Base-by-base conservation (phyloP, 1,140 invertebrate genomes). In the Calliphora vicina region DNA sequence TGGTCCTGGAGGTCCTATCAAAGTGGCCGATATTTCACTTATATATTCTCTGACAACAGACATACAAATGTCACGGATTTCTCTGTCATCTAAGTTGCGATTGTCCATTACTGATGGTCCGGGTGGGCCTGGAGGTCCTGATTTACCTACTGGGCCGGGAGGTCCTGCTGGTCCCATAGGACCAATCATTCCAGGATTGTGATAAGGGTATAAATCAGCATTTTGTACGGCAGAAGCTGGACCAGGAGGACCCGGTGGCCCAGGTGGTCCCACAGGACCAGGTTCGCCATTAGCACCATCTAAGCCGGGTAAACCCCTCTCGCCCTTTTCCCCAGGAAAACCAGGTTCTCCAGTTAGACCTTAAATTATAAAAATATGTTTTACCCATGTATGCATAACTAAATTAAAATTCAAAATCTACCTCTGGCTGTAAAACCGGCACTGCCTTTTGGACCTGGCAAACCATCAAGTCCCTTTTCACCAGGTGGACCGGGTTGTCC, bases 91-190 rank as follows among this genome's bases (percentile, higher is more conserved):
- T 25, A 85, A 25, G 45, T 74, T 81, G 20, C 29, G 26, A n/a
- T 12, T 17, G 1, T 50, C 12, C 17, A 93, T 92, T 85, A 29
- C 17, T 13, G 2, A 9, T 78, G 20, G 35, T n/a, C 74, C 74
- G 10, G 74, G 74, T 12, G 42, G 26, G n/a, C 95, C 95, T 3
- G 93, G 91, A 84, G 94, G 94, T 9, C 95, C 95, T 73, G 94
- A 91, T 81, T 87, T 86, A 8, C 91, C 92, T 42, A 84, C 43
- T 25, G 57, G 74, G 15, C 83, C 83, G 8, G 72, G 84, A 35
- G 82, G 74, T 2, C 81, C 83, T 27, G 71, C 43, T 80, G 20
- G 35, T 23, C 84, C 84, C 71, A 84, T 25, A 23, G 12, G 3
- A 10, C 74, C 74, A 4, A 26, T 23, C 26, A 74, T 35, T 35